Evolutionary conservation across 2,888 invertebrate genomes (phyloP), one percentile per base, ranked within the genome.

Genomic region (Harpagoxenus sublaevis): DNA sequence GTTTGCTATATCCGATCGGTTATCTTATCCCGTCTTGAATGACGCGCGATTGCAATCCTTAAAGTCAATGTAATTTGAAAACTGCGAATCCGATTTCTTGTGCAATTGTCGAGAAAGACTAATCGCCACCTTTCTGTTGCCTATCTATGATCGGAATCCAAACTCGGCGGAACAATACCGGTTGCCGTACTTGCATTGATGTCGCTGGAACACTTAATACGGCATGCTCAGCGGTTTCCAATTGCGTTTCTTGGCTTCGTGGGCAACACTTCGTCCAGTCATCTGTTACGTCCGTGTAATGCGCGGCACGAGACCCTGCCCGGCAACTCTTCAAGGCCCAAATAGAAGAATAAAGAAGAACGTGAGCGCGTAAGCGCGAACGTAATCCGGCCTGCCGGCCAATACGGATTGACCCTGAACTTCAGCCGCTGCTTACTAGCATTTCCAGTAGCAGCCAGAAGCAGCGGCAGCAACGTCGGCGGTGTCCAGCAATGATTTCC

Each of bases 351-450:
- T 92, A 92, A 91, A 92, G 92, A 93, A 88, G 90, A 88, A 90
- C 87, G 89, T 86, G 88, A 85, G 86, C 87, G 51, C 84, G 83
- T 87, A 87, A 88, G 90, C 90, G 89, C 89, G 87, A 87, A 92
- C 91, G 93, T 92, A 92, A 93, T 91, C 91, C 91, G 68, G 81
- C 79, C 55, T 87, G 90, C 84, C 87, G 88, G 90, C 68, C 28
- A 65, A 88, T 91, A 89, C 85, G 89, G 91, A 91, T 91, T 94
- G 94, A 93, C 94, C 94, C 92, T 94, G 94, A 94, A 94, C 94
- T 94, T 94, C 92, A 91, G 88, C 83, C 83, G 31, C 77, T 78
- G 81, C 84, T 78, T 79, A 83, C 87, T 74, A 62, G 60, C 75
- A 78, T 39, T 77, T 23, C 65, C 79, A 85, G 78, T 79, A 87